A percentile compares a stretch with the other conserved stretches of the same genome.
Conservation (phyloP, 1,140 invertebrate species). For the Sinonovacula constricta region DNA sequence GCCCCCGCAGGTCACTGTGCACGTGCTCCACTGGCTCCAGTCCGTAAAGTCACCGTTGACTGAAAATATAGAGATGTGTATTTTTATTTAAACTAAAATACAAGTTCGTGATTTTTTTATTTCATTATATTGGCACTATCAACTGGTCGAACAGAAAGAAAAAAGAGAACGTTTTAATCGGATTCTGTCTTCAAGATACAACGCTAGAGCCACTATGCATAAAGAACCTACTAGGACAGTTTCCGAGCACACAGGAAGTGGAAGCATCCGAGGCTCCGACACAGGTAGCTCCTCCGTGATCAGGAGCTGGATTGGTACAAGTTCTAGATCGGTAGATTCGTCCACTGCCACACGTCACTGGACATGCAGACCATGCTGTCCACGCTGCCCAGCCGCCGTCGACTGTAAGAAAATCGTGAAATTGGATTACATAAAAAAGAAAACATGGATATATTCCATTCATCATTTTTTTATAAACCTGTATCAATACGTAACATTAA, state of each 20-base stretch:
- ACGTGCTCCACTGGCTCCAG: conserved; percentile 1
- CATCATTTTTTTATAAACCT: too few relatives aligned
- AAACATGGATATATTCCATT: too few relatives aligned
- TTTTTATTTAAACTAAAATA: not conserved
- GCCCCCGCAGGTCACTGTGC: conserved; percentile 9
- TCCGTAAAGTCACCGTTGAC: conserved; percentile 14
- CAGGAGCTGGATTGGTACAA: conserved; percentile 11
- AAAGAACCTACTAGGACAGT: not conserved
- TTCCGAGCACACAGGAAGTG: not conserved
- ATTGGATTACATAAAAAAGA: too few relatives aligned
- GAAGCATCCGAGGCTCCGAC: not conserved
- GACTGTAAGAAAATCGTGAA: conserved; percentile 4
- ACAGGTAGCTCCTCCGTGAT: conserved; percentile 3
- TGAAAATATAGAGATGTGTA: not conserved
- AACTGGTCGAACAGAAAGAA: too few relatives aligned
- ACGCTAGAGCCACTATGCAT: too few relatives aligned
- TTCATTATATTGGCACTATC: too few relatives aligned
- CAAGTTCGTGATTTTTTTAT: not conserved
- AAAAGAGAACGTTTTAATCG: too few relatives aligned
- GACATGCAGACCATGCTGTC: conserved; percentile 14
- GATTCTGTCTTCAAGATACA: too few relatives aligned
- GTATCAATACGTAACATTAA: too few relatives aligned
- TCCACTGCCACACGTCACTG: not conserved
- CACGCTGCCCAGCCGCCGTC: conserved; percentile 26
- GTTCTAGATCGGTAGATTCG: not conserved